Conservation (phyloP, 2,797 vertebrate species). For the Gouania willdenowi region DNA sequence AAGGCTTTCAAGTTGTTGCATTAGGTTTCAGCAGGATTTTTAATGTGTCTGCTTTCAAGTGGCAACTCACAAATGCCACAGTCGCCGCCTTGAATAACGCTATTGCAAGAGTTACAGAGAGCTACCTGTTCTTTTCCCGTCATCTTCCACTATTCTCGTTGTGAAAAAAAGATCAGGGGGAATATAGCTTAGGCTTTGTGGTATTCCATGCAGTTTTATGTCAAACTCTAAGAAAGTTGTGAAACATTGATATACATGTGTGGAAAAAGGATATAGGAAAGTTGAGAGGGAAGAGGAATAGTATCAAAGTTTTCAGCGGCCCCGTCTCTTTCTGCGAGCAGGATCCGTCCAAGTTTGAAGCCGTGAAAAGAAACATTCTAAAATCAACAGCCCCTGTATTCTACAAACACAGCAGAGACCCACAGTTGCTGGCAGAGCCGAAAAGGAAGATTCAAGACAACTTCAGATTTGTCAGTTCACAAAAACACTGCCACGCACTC, state of each 20-base stretch:
- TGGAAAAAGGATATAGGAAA: slow-evolving; percentile 9
- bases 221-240: background rate
- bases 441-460: slow-evolving; percentile 51
- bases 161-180: slow-evolving; percentile 3
- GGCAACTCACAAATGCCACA: slow-evolving; percentile 29
- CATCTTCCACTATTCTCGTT: slow-evolving; percentile 8
- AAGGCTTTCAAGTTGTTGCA: slow-evolving; percentile 57
- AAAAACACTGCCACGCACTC: slow-evolving; percentile 6
- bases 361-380: slow-evolving; percentile 49
- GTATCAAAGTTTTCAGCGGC: slow-evolving; percentile 55
- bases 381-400: slow-evolving; percentile 68
- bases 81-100: slow-evolving; percentile 32
- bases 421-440: slow-evolving; percentile 37
- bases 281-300: slow-evolving; percentile 4
- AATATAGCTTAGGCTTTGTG: slow-evolving; percentile 1
- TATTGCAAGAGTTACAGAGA: slow-evolving; percentile 38
- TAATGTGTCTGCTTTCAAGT: slow-evolving; percentile 42
- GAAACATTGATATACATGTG: background rate
- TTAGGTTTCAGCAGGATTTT: slow-evolving; percentile 49
- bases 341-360: slow-evolving; percentile 68
- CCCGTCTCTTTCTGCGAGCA: slow-evolving; percentile 34
- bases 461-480: slow-evolving; percentile 61
- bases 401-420: slow-evolving; percentile 64
- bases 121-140: slow-evolving; percentile 27
- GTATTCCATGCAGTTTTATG: slow-evolving; percentile 1